A percentile compares a stretch with the other conserved stretches of the same genome.
Evolutionary conservation across 2,113 vertebrate species (phyloP).

Genomic region (Sorex araneus): DNA sequence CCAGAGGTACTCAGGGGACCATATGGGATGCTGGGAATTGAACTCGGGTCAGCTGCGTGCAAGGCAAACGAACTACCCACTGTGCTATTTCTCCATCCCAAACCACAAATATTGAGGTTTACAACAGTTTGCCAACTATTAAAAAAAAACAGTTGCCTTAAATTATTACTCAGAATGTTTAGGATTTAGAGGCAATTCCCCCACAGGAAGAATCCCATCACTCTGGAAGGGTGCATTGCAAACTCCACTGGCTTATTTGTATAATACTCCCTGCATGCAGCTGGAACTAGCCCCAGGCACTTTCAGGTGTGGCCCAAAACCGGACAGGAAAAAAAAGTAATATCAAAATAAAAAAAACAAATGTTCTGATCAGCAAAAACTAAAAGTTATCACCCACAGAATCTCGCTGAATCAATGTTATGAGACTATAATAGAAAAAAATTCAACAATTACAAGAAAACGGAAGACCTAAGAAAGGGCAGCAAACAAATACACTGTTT

Average conservation of each 20-base stretch:
- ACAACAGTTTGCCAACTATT: neutral
- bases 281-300: neutral
- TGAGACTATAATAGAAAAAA: neutral
- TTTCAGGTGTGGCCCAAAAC: neutral
- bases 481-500: neutral
- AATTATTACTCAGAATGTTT: neutral
- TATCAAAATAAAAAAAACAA: neutral
- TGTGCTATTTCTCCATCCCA: too few relatives aligned
- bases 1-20: too few relatives aligned
- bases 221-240: neutral
- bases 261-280: neutral
- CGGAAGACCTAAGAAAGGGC: neutral
- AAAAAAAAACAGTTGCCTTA: neutral
- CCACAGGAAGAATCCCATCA: too few relatives aligned
- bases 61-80: too few relatives aligned
- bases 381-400: conserved; percentile 3
- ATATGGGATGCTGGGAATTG: too few relatives aligned
- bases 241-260: neutral
- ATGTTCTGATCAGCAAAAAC: neutral
- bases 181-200: too few relatives aligned
- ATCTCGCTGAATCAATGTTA: neutral
- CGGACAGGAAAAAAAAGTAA: neutral
- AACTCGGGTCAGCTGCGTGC: too few relatives aligned
- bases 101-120: neutral
- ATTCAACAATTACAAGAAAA: neutral